Percentiles rank a stretch among this genome's conserved stretches.
These are phyloP conservation scores for Napeogenes inachia DNA, from an alignment of 2,888 invertebrate genomes.

Conservation along the genomic window DNA sequence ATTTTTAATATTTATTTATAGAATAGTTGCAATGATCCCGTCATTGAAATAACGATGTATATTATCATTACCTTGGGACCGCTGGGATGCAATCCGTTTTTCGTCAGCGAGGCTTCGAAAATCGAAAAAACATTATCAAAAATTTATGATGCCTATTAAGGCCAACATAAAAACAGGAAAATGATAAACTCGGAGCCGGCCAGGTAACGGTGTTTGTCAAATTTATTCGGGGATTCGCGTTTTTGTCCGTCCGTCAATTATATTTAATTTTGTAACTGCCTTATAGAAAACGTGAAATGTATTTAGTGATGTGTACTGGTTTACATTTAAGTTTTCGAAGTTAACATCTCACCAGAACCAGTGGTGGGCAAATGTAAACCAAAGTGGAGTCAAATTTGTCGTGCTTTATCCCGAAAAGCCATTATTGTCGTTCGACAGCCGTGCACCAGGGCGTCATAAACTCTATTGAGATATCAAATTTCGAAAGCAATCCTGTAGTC, in stretches of 20 bases:
- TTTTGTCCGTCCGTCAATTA: constrained; percentile 53
- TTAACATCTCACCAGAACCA: not conserved
- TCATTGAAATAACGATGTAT: not conserved
- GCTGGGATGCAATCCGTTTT: constrained; percentile 18
- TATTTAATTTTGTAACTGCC: constrained; percentile 44
- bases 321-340: too few species aligned
- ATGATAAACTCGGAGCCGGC: constrained; percentile 51
- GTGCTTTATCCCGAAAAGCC: constrained; percentile 7
- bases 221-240: constrained; percentile 43
- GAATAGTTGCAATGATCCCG: too few species aligned
- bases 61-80: not conserved
- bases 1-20: too few species aligned
- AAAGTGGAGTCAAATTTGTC: constrained; percentile 5
- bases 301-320: constrained; percentile 2
- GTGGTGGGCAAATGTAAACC: constrained; percentile 1
- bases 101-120: constrained; percentile 37
- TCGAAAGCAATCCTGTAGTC: constrained; percentile 65
- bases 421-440: constrained; percentile 16
- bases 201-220: constrained; percentile 62
- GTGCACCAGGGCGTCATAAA: constrained; percentile 64
- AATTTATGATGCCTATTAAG: constrained; percentile 72
- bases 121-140: constrained; percentile 63
- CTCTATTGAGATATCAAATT: constrained; percentile 74
- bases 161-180: constrained; percentile 59
- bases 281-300: constrained; percentile 4